Evolutionary conservation across 2,888 invertebrate species (phyloP), one percentile per base, ranked within the genome.

Genomic region (Charanyca ferruginea): DNA sequence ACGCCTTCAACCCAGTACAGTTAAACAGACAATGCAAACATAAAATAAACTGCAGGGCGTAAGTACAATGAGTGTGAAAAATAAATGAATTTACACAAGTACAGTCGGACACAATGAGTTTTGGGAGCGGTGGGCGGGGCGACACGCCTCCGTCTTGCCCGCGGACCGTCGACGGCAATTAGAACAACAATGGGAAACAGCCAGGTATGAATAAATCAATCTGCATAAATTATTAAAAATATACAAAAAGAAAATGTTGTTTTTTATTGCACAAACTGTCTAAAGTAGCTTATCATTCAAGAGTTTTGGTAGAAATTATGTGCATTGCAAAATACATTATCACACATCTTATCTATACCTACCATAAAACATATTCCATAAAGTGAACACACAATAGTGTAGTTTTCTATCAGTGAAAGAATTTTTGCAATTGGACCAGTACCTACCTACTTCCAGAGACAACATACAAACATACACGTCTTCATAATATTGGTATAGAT

Each of bases 21-120:
- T 90, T 89, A 89, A 83, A 90, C 86, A 94, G 93, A 94, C 93
- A 94, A 94, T 87, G 80, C 90, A 91, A 90, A 92, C 90, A 92
- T 87, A 84, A 89, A 89, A 89, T 90, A 93, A 93, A 92, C 92
- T 88, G 83, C 83, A 83, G 89, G 89, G 87, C 85, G 87, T 80
- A 68, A 79, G 83, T 89, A 85, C 86, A 86, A 79, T 85, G 81
- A 83, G 82, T 79, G 84, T 81, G 81, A 86, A 86, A 90, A 87
- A 87, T 87, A 86, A 88, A 91, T 88, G 85, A 89, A 85, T 85
- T 87, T 81, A 83, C 80, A 81, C 78, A 81, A 86, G 82, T 90
- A 93, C 91, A 86, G 89, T 87, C 84, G 84, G 51, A 85, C 78
- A 93, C 92, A 93, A 92, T 89, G 89, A 86, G 87, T 79, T 81